Evolutionary conservation across 2,797 vertebrate species (phyloP).

Genomic region (Capromys pilorides): DNA sequence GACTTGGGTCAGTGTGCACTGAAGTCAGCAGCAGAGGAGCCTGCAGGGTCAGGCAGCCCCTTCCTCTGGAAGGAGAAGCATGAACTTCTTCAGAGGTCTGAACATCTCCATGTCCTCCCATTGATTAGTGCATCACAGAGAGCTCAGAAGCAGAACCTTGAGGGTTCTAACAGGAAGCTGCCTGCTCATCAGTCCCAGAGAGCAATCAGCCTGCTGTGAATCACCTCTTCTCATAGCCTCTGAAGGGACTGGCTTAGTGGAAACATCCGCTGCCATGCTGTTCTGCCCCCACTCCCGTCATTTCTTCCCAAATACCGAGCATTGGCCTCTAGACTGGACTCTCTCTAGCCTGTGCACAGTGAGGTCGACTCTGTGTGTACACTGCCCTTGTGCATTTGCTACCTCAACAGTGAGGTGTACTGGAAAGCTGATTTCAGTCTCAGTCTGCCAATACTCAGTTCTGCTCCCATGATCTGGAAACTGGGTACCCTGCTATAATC

Average conservation of each 20-base stretch:
- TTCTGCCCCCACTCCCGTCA: accelerated
- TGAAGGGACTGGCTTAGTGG: not conserved
- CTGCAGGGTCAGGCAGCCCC: not conserved
- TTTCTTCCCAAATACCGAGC: not conserved
- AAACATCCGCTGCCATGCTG: not conserved
- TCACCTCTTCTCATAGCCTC: not conserved
- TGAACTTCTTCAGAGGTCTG: not conserved
- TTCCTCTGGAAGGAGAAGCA: no score
- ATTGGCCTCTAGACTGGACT: not conserved
- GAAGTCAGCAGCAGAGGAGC: not conserved
- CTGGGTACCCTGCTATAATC: not conserved
- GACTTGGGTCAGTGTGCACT: not conserved
- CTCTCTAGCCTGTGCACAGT: not conserved
- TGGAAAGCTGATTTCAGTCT: not conserved
- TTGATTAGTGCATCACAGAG: not conserved
- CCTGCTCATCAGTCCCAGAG: not conserved
- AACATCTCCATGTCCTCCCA: not conserved
- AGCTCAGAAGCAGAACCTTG: not conserved
- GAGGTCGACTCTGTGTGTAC: not conserved
- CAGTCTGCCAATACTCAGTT: not conserved
- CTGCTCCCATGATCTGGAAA: not conserved
- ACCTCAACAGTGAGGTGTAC: not conserved
- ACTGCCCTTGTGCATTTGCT: not conserved
- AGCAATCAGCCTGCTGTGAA: not conserved
- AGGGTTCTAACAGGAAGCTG: not conserved